These are phyloP conservation scores for Lasioglossum albipes DNA, from an alignment of 1,140 invertebrate species.

Conservation along the genomic window DNA sequence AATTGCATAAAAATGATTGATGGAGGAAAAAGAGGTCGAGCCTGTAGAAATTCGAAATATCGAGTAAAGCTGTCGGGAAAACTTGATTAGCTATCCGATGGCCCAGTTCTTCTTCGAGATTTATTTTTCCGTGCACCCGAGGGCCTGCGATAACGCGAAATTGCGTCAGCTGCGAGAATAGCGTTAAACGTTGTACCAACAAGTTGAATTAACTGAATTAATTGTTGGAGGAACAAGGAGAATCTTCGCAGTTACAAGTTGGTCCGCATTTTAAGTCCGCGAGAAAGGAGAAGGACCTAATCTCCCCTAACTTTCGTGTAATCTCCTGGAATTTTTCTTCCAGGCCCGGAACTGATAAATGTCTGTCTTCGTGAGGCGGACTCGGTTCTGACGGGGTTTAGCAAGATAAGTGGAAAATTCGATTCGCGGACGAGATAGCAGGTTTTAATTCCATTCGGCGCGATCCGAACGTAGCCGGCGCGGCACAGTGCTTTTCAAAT, in stretches of 20 bases:
- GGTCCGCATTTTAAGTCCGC: slow-evolving; percentile 1
- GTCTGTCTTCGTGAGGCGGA: not conserved
- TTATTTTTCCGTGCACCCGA: too few species aligned
- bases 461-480: not conserved
- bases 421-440: slow-evolving; percentile 5
- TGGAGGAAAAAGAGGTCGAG: too few species aligned
- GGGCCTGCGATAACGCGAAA: too few species aligned
- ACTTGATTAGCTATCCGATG: too few species aligned
- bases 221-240: slow-evolving; percentile 19
- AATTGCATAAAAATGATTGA: too few species aligned
- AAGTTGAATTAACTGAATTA: slow-evolving; percentile 21
- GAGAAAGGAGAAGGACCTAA: not conserved
- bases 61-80: too few species aligned
- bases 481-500: not conserved
- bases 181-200: too few species aligned
- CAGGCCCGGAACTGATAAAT: slow-evolving; percentile 1
- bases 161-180: too few species aligned
- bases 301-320: slow-evolving; percentile 22
- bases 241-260: not conserved
- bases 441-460: slow-evolving; percentile 8
- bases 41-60: too few species aligned
- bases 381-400: not conserved
- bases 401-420: slow-evolving; percentile 26
- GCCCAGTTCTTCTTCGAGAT: too few species aligned
- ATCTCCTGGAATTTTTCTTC: slow-evolving; percentile 14